phyloP scores from a whole-genome alignment of 2,888 invertebrate species.

The Phrixothrix hirtus region DNA sequence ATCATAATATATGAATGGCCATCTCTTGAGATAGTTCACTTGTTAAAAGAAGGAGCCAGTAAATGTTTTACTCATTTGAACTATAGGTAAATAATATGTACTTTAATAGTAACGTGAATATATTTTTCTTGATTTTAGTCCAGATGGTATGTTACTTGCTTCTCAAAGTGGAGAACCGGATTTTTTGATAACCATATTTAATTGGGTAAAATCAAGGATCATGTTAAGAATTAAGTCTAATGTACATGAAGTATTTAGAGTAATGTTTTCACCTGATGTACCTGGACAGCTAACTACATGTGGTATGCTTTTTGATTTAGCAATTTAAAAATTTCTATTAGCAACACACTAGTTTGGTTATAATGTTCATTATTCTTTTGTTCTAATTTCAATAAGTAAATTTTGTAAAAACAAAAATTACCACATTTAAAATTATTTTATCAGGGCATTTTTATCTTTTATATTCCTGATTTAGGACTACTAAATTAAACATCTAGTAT shows the following conservation, averaged over 20 bases:
- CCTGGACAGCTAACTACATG: slow-evolving; percentile 79
- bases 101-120: too few species aligned
- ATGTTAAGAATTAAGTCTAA: slow-evolving; percentile 81
- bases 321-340: too few species aligned
- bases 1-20: slow-evolving; percentile 87
- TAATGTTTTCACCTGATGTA: slow-evolving; percentile 80
- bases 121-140: too few species aligned
- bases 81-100: too few species aligned
- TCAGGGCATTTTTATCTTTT: too few species aligned
- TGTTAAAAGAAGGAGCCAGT: slow-evolving; percentile 77
- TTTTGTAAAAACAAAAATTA: slow-evolving; percentile 93
- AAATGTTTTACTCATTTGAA: slow-evolving; percentile 72
- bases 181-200: slow-evolving; percentile 86
- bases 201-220: slow-evolving; percentile 78
- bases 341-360: too few species aligned
- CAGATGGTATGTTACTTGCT: slow-evolving; percentile 77
- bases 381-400: too few species aligned
- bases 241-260: slow-evolving; percentile 77
- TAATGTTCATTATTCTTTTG: too few species aligned
- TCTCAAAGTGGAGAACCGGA: slow-evolving; percentile 87
- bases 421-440: slow-evolving; percentile 85
- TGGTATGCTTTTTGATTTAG: slow-evolving; percentile 70
- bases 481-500: too few species aligned
- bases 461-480: slow-evolving; percentile 86
- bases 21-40: slow-evolving; percentile 70